These are phyloP conservation scores for Chloroclystis v-ata DNA, from an alignment of 2,888 invertebrate species.

Conservation along the genomic window DNA sequence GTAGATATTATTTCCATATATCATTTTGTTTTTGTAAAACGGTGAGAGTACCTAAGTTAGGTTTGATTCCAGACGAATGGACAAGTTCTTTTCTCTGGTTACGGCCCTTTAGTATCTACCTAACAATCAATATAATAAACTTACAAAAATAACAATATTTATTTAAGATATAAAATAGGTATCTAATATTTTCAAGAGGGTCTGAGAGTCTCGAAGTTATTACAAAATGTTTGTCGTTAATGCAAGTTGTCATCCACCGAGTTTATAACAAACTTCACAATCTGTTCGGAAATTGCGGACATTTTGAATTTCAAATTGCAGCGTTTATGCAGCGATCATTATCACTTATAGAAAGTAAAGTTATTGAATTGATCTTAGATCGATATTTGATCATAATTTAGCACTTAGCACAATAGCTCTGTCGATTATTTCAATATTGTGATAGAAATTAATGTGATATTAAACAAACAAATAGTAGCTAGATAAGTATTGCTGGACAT, in stretches of 20 bases:
- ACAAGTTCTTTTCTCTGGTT: no score
- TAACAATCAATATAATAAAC: no score
- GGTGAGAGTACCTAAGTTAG: no score
- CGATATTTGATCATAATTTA: conserved; percentile 63
- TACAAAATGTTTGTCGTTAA: background rate
- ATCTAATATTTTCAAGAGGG: no score
- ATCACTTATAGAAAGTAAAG: conserved; percentile 39
- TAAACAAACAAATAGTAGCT: no score
- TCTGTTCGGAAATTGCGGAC: conserved; percentile 40
- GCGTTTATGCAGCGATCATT: conserved; percentile 57
- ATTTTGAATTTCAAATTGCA: conserved; percentile 61
- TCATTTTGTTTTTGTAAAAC: no score
- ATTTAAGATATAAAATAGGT: background rate
- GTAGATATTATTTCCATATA: no score
- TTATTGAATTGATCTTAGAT: conserved; percentile 52
- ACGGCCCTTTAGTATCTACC: no score
- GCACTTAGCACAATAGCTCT: conserved; percentile 59
- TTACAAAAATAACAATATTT: background rate
- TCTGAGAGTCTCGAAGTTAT: no score
- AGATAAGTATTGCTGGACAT: no score
- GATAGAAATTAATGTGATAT: background rate
- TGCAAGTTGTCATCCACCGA: conserved; percentile 20
- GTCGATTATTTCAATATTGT: conserved; percentile 32
- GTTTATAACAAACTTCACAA: conserved; percentile 32
- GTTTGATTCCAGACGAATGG: no score